A percentile compares a stretch with the other conserved stretches of the same genome.
These are phyloP conservation scores for Caenorhabditis sulstoni DNA, from an alignment of 2,888 invertebrate genomes.

Conservation along the genomic window DNA sequence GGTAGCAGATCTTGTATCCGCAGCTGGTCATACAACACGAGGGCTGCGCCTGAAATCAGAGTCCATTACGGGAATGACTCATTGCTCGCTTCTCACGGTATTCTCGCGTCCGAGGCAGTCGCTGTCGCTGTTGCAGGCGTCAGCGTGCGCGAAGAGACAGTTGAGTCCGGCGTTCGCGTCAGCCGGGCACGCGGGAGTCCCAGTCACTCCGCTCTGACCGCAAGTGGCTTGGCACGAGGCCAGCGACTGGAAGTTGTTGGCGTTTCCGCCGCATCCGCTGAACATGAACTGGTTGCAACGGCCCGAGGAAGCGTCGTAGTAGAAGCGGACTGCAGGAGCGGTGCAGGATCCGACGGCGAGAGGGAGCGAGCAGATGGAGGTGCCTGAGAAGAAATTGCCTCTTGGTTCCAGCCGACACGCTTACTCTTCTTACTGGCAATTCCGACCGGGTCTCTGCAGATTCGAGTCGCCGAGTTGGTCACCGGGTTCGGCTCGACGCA, in stretches of 20 bases:
- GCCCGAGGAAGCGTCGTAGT: slow-evolving; percentile 77
- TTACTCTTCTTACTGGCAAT: slow-evolving; percentile 71
- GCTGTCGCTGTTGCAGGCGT: slow-evolving; percentile 76
- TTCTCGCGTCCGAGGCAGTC: slow-evolving; percentile 75
- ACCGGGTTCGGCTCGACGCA: slow-evolving; percentile 80
- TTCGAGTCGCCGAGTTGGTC: slow-evolving; percentile 76
- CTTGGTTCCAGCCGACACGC: not conserved
- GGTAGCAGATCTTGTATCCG: slow-evolving; percentile 79
- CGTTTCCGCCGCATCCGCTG: slow-evolving; percentile 76
- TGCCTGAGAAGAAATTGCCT: slow-evolving; percentile 56
- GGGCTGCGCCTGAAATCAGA: slow-evolving; percentile 69
- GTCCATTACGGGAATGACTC: not conserved
- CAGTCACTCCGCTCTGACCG: slow-evolving; percentile 73
- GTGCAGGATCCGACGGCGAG: slow-evolving; percentile 76
- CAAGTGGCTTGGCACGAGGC: slow-evolving; percentile 78
- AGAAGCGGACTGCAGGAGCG: slow-evolving; percentile 73
- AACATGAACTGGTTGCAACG: slow-evolving; percentile 72
- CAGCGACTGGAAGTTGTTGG: slow-evolving; percentile 79
- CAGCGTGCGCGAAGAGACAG: slow-evolving; percentile 78
- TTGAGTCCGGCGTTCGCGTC: slow-evolving; percentile 78
- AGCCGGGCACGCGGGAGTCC: slow-evolving; percentile 77
- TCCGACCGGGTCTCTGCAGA: slow-evolving; percentile 79
- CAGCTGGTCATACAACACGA: slow-evolving; percentile 80
- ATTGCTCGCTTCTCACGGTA: slow-evolving; percentile 48
- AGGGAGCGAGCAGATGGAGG: slow-evolving; percentile 76